These are phyloP conservation scores for Allophyes oxyacanthae DNA, from an alignment of 2,888 invertebrate species.

Conservation along the genomic window DNA sequence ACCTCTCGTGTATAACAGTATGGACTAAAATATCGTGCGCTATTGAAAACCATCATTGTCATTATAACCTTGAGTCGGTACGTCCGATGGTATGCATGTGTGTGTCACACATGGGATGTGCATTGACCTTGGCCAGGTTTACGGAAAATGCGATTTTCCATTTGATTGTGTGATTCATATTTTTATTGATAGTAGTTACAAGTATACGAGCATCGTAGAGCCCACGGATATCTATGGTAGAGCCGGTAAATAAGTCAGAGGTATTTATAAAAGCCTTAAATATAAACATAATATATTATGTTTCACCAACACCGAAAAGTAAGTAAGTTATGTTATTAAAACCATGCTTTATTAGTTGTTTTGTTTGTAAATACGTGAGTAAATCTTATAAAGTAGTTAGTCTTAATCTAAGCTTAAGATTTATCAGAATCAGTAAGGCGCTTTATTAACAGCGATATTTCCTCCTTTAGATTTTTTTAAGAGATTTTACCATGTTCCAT, in stretches of 20 bases:
- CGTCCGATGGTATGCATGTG: slow-evolving; percentile 69
- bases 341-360: slow-evolving; percentile 51
- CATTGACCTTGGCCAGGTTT: slow-evolving; percentile 70
- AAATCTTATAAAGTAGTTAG: not conserved
- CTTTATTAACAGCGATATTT: not conserved
- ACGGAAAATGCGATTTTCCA: slow-evolving; percentile 40
- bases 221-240: no score
- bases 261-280: slow-evolving; percentile 26
- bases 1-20: slow-evolving; percentile 75
- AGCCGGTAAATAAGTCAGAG: slow-evolving; percentile 14
- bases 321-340: slow-evolving; percentile 29
- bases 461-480: no score
- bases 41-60: slow-evolving; percentile 75
- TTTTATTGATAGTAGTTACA: slow-evolving; percentile 1
- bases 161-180: slow-evolving; percentile 18
- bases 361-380: slow-evolving; percentile 1
- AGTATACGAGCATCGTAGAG: slow-evolving; percentile 7
- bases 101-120: slow-evolving; percentile 55
- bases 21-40: slow-evolving; percentile 75
- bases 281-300: slow-evolving; percentile 9
- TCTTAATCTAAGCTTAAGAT: not conserved
- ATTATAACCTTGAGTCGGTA: slow-evolving; percentile 77
- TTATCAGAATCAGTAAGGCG: slow-evolving; percentile 1
- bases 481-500: no score
- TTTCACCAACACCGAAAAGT: slow-evolving; percentile 37